Evolutionary conservation across 2,113 vertebrate genomes (phyloP), one percentile per base, ranked within the genome.

Genomic region (Carettochelys insculpta): DNA sequence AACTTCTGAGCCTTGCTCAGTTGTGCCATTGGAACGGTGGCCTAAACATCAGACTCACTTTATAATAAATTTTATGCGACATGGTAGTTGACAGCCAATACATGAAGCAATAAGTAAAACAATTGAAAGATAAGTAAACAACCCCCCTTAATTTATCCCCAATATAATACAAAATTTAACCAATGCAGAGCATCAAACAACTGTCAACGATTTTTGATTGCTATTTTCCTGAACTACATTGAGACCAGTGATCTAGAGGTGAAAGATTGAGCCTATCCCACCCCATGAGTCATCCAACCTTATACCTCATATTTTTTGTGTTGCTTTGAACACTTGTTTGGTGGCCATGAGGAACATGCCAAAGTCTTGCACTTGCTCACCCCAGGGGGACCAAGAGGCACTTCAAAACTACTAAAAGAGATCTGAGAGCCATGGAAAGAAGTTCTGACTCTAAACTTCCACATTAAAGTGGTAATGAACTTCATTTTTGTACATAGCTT

Each of bases 371-470:
- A 82, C 0, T n/a, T 71, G 45, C 27, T 83, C 16, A 8, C 76
- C 86, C 1, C 79, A 52, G 48, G 87, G n/a, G 53, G 76, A 56
- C n/a, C 85, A 87, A 90, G 83, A 58, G 92, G 54, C 87, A 91
- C 83, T 90, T 94, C 87, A 95, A 96, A 96, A 92, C 93, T 68
- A 53, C 43, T 92, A 58, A 79, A 86, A 95, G 71, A 53, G 38
- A 94, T 96, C 96, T 97, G 96, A 96, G 96, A 87, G 90, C 92
- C 88, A 79, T 56, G 83, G 95, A 92, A 87, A 93, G 92, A 95
- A 83, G 75, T 94, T 94, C 95, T 94, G 86, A 92, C 93, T 94
- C 92, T 86, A 94, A 93, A 94, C 90, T 92, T 96, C 82, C 53
- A 34, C 81, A 71, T 94, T 94, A 94, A 96, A 84, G 85, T 84